phyloP scores from a whole-genome alignment of 2,113 vertebrate genomes.

The Ophthalmolycus amberensis region DNA sequence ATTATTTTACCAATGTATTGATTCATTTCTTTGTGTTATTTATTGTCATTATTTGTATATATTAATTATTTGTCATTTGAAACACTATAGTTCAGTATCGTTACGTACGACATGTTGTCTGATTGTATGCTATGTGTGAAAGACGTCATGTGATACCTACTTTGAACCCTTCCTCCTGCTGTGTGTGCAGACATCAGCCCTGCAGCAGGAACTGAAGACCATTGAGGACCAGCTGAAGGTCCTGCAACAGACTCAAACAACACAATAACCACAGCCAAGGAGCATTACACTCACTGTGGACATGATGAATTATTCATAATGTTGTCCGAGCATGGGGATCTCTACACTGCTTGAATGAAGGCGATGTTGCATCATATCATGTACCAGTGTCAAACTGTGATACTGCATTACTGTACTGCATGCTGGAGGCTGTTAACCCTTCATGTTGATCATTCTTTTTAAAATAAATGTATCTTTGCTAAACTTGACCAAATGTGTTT shows the following conservation, averaged over 20 bases:
- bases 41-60: neutral
- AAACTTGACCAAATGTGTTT: neutral
- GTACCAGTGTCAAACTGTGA: neutral
- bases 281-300: neutral
- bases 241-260: constrained; percentile 45
- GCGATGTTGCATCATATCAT: neutral
- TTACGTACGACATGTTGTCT: neutral
- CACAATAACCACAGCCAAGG: constrained; percentile 18
- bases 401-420: neutral
- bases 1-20: neutral
- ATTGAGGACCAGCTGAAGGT: constrained; percentile 76
- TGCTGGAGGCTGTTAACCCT: neutral
- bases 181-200: constrained; percentile 68
- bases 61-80: neutral
- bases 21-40: neutral
- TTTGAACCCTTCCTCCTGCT: neutral
- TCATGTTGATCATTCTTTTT: neutral
- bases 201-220: constrained; percentile 78
- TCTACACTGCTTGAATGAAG: neutral
- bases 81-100: neutral
- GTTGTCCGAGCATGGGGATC: neutral
- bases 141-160: neutral
- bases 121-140: neutral
- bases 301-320: neutral
- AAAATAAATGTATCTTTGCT: neutral